Conservation (phyloP, 2,797 vertebrate species). For the Clarias platycephalus region DNA sequence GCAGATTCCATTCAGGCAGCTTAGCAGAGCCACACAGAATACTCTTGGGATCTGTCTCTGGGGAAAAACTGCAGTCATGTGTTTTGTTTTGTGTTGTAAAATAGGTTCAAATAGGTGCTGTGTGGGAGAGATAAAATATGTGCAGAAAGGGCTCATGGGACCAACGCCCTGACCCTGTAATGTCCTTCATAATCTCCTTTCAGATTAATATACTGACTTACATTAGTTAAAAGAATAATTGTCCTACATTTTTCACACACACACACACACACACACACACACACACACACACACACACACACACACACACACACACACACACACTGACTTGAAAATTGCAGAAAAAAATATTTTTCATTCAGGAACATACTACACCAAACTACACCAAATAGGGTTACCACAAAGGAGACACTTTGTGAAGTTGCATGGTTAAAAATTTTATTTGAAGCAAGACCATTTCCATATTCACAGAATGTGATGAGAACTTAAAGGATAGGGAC, state of each 20-base stretch:
- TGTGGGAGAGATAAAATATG: conserved; percentile 42
- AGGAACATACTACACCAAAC: neutral
- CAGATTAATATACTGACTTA: conserved; percentile 66
- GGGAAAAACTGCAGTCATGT: neutral
- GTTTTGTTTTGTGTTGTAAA: conserved; percentile 30
- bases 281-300: neutral
- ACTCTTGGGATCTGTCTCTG: conserved; percentile 15
- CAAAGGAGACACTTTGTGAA: too few species aligned
- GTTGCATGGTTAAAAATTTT: too few species aligned
- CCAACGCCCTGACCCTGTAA: conserved; percentile 58
- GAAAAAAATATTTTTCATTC: neutral
- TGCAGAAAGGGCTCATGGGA: conserved; percentile 62
- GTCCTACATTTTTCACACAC: conserved; percentile 50
- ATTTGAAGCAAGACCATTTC: too few species aligned
- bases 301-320: neutral
- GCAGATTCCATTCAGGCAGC: neutral
- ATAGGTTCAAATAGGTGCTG: conserved; percentile 42
- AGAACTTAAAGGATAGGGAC: too few species aligned
- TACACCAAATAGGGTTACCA: neutral
- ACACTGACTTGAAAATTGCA: neutral
- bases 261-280: neutral
- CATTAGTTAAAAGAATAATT: conserved; percentile 44
- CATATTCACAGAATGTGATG: too few species aligned
- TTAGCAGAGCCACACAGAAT: neutral
- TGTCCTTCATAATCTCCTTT: conserved; percentile 63